Evolutionary conservation across 64 coral and sea anemone genomes (phyloP).

Genomic region (Stichodactyla mertensii): DNA sequence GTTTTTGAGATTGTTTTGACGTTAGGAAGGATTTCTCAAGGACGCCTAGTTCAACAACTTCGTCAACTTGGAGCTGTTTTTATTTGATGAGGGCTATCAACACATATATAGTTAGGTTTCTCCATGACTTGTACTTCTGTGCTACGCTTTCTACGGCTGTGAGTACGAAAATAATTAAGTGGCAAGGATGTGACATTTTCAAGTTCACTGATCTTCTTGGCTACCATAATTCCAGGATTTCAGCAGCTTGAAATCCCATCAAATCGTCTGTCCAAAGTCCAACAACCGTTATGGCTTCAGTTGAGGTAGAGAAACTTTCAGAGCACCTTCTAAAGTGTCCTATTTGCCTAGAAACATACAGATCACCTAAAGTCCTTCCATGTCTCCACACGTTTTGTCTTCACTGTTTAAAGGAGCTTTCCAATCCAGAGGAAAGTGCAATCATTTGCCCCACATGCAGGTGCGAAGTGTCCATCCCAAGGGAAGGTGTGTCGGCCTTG

Average conservation of each 20-base stretch:
- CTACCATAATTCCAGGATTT: not conserved
- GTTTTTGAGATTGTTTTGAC: not conserved
- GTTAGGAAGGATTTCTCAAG: not conserved
- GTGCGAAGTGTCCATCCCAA: constrained; percentile 64
- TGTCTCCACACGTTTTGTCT: constrained; percentile 93
- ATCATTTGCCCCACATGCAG: constrained; percentile 89
- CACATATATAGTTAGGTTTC: not conserved
- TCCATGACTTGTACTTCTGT: not conserved
- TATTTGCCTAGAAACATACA: constrained; percentile 93
- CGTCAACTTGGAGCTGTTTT: not conserved
- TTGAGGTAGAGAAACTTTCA: constrained; percentile 87
- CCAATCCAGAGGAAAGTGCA: constrained; percentile 59
- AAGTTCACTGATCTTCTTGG: not conserved
- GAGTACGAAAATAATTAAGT: not conserved
- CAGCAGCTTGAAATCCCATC: not conserved
- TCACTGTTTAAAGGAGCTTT: constrained; percentile 72
- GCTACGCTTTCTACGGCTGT: not conserved
- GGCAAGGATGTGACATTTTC: not conserved
- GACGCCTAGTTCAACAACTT: not conserved
- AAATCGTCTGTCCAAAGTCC: too few relatives aligned
- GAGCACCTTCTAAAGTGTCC: constrained; percentile 92
- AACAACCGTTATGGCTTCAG: constrained; percentile 61
- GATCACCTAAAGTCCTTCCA: constrained; percentile 79
- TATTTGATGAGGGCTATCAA: not conserved
- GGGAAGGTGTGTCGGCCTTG: constrained; percentile 70